phyloP scores from a whole-genome alignment of 1,140 invertebrate species.

The Trialeurodes vaporariorum region DNA sequence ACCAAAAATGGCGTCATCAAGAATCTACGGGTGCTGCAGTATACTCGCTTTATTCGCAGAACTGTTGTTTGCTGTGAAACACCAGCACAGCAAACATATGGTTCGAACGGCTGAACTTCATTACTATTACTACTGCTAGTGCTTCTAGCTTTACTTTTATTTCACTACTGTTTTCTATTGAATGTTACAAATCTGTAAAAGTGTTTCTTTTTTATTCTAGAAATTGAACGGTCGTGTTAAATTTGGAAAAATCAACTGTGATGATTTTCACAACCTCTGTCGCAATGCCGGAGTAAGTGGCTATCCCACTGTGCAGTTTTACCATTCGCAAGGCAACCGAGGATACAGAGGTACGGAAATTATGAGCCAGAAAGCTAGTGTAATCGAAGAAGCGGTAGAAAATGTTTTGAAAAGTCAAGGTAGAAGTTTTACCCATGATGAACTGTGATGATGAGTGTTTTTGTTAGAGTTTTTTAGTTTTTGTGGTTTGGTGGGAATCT shows the following conservation, averaged over 20 bases:
- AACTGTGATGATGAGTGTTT: neutral
- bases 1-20: no score
- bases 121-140: no score
- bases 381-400: neutral
- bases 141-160: no score
- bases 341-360: slow-evolving; percentile 16
- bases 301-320: slow-evolving; percentile 42
- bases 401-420: neutral
- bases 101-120: no score
- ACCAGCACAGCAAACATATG: no score
- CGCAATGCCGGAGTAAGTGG: slow-evolving; percentile 36
- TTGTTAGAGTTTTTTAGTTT: no score
- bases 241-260: slow-evolving; percentile 45
- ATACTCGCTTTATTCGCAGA: no score
- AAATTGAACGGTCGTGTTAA: slow-evolving; percentile 39
- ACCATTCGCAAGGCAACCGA: slow-evolving; percentile 15
- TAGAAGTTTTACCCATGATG: neutral
- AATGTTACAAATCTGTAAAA: no score
- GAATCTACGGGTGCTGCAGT: no score
- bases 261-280: slow-evolving; percentile 36
- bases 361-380: slow-evolving; percentile 13
- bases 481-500: no score
- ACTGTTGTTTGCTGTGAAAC: no score
- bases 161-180: no score
- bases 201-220: slow-evolving; percentile 36